Percentiles rank a stretch among this genome's conserved stretches.
phyloP scores from a whole-genome alignment of 2,113 vertebrate genomes.

The Vireo altiloquus region DNA sequence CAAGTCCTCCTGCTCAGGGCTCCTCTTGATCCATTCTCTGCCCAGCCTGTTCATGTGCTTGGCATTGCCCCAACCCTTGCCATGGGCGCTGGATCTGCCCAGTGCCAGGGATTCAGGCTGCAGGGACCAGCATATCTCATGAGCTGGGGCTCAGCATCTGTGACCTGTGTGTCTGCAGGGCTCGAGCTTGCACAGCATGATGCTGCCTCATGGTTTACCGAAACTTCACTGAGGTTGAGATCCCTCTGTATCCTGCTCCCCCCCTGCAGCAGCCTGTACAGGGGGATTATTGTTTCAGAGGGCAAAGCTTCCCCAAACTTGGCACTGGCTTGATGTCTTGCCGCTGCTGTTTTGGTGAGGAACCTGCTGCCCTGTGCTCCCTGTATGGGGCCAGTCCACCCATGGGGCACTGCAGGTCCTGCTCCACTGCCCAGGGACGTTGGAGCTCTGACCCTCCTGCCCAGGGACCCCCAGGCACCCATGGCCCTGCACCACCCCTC shows the following conservation, averaged over 20 bases:
- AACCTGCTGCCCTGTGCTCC: not conserved
- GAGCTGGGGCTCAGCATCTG: not conserved
- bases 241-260: not conserved
- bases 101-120: not conserved
- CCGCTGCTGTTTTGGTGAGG: not conserved
- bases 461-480: not conserved
- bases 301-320: not conserved
- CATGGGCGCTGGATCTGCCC: fast-evolving
- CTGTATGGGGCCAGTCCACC: not conserved
- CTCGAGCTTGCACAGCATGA: not conserved
- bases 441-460: not conserved
- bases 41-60: not conserved
- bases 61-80: fast-evolving
- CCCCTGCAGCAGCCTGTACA: not conserved
- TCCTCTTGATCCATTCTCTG: not conserved
- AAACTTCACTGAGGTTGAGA: not conserved
- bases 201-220: not conserved
- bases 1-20: not conserved
- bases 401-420: not conserved
- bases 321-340: fast-evolving
- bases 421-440: fast-evolving
- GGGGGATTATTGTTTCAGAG: not conserved
- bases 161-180: not conserved
- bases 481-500: fast-evolving
- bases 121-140: fast-evolving